Percentiles rank a stretch among this genome's conserved stretches.
phyloP scores from a whole-genome alignment of 2,113 vertebrate genomes.

The Pedionomus torquatus region DNA sequence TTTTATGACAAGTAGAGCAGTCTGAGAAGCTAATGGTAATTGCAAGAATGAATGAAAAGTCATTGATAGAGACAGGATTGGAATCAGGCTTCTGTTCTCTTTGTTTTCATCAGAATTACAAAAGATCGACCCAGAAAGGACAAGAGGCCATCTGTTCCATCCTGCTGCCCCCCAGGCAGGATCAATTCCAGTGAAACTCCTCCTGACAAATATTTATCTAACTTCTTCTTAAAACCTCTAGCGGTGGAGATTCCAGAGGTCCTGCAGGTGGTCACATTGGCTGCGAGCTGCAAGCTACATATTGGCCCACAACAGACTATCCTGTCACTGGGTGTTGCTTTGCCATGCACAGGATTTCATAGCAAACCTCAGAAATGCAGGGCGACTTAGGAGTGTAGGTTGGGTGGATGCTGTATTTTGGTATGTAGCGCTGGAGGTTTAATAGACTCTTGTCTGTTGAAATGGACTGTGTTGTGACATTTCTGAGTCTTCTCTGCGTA shows the following conservation, averaged over 20 bases:
- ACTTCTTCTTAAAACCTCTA: not conserved
- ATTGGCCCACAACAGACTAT: not conserved
- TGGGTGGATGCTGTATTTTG: not conserved
- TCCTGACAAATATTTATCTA: not conserved
- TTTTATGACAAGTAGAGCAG: not conserved
- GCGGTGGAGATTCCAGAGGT: not conserved
- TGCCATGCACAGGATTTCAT: not conserved
- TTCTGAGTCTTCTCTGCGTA: not conserved
- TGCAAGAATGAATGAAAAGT: not conserved
- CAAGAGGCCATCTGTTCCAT: not conserved
- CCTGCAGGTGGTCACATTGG: not conserved
- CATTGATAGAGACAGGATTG: not conserved
- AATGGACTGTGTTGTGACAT: not conserved
- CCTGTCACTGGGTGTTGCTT: not conserved
- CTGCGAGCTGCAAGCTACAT: fast-evolving
- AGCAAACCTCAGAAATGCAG: not conserved
- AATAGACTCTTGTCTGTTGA: not conserved
- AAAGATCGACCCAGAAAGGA: not conserved
- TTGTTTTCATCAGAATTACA: not conserved
- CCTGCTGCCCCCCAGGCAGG: not conserved
- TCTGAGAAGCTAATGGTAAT: not conserved
- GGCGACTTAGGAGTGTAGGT: not conserved
- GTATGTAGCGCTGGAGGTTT: not conserved
- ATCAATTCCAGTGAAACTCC: not conserved
- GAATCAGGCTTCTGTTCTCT: not conserved